Base-by-base conservation (phyloP, 2,888 invertebrate genomes). In the Brachyptera risi region DNA sequence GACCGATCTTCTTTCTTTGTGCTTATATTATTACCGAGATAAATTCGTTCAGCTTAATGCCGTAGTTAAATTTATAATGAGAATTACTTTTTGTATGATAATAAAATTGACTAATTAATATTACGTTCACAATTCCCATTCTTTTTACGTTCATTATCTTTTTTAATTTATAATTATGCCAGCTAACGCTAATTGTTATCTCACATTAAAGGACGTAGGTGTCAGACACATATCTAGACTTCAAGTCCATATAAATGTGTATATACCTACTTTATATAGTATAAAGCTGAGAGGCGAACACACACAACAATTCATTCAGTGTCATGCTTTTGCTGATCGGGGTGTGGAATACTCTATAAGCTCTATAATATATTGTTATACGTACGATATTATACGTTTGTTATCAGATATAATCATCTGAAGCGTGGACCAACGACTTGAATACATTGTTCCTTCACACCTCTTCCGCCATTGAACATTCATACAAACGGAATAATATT, bases 121-220 rank as follows among this genome's bases (percentile, higher is more conserved):
- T n/a, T n/a, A n/a, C n/a, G n/a, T n/a, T n/a, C n/a, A n/a, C n/a
- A n/a, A n/a, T n/a, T n/a, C n/a, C n/a, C n/a, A n/a, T n/a, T n/a
- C n/a, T n/a, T n/a, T n/a, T n/a, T n/a, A n/a, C n/a, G n/a, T n/a
- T n/a, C n/a, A n/a, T n/a, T n/a, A n/a, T n/a, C n/a, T n/a, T 15
- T 38, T 38, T 38, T n/a, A 38, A 51, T 27, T 51, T 26, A 23
- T 19, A 51, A 51, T 51, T 51, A 51, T 26, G 4, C 50, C 15
- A n/a, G n/a, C n/a, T 13, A 51, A 17, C 17, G 17, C 31, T 60
- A 60, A 60, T 60, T 60, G 60, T 60, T 60, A 60, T 60, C 60
- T 44, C 60, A 26, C 26, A 51, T 51, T 35, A 60, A 35, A 35
- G 7, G 21, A 56, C 27, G 31, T 40, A 60, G 60, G 60, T 60